Percentiles rank a stretch among this genome's conserved stretches.
These are phyloP conservation scores for Nasonia oneida DNA, from an alignment of 2,888 invertebrate species.

Conservation along the genomic window DNA sequence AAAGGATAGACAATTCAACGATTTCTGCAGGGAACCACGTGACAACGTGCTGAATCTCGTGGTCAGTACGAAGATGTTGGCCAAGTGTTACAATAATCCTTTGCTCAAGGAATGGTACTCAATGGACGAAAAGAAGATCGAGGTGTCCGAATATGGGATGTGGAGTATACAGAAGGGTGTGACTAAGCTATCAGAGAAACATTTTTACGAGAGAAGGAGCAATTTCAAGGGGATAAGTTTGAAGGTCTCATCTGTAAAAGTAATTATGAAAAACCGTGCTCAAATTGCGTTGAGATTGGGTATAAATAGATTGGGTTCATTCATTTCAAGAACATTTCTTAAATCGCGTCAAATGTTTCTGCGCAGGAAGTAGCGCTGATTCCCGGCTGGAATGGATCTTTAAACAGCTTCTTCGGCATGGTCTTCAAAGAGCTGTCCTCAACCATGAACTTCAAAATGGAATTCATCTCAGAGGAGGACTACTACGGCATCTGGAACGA, in stretches of 20 bases:
- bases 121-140: not conserved
- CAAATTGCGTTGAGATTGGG: not conserved
- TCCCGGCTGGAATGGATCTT: not conserved
- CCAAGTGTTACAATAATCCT: conserved; percentile 62
- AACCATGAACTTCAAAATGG: conserved; percentile 51
- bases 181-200: not conserved
- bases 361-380: not conserved
- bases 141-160: conserved; percentile 57
- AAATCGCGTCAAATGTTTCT: not conserved
- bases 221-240: conserved; percentile 64
- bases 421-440: conserved; percentile 30
- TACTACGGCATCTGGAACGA: conserved; percentile 65
- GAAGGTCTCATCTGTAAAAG: conserved; percentile 60
- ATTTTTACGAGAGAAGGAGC: conserved; percentile 64
- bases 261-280: conserved; percentile 3
- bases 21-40: conserved; percentile 59
- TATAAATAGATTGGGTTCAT: too few species aligned
- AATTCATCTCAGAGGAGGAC: conserved; percentile 21
- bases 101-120: conserved; percentile 67
- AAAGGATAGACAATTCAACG: not conserved
- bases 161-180: conserved; percentile 51
- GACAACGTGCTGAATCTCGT: conserved; percentile 65
- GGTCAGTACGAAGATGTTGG: conserved; percentile 66
- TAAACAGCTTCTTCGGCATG: conserved; percentile 38
- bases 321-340: not conserved